Conservation (phyloP, 2,113 vertebrate species). For the Melanotaenia duboulayi region DNA sequence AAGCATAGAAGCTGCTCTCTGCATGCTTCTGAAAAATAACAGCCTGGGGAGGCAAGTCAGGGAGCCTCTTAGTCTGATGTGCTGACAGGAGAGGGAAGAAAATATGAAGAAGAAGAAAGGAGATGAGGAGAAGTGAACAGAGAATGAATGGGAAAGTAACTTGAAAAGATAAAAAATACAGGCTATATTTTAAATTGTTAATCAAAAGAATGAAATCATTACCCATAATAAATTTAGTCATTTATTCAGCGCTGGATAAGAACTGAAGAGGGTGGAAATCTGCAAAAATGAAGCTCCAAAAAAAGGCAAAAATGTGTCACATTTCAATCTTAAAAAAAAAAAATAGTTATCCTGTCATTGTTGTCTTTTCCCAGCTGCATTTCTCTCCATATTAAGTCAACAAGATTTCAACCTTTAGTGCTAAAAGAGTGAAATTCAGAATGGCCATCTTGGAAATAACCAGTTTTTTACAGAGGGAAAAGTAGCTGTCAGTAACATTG, state of each 20-base stretch:
- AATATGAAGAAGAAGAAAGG: background rate
- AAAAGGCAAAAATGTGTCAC: background rate
- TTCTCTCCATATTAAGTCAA: background rate
- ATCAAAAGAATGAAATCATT: conserved; percentile 25
- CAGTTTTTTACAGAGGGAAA: background rate
- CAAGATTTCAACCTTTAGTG: too few species aligned
- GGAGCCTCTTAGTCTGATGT: conserved; percentile 34
- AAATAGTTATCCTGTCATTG: background rate
- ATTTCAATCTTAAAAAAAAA: background rate
- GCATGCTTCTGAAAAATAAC: conserved; percentile 37
- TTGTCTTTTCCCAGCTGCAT: background rate
- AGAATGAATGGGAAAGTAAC: background rate
- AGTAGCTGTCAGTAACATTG: background rate
- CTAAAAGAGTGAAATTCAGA: background rate
- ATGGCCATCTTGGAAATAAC: background rate
- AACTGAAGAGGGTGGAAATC: background rate
- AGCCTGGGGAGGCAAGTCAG: conserved; percentile 36
- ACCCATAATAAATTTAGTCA: conserved; percentile 17
- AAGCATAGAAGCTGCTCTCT: conserved; percentile 20
- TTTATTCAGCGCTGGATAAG: background rate
- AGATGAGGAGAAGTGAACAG: background rate
- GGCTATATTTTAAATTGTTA: conserved; percentile 21
- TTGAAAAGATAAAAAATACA: conserved; percentile 33
- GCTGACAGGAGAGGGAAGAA: conserved; percentile 7
- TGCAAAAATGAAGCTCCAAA: background rate